phyloP scores from a whole-genome alignment of 1,140 invertebrate species.

The Bombus fervidus region DNA sequence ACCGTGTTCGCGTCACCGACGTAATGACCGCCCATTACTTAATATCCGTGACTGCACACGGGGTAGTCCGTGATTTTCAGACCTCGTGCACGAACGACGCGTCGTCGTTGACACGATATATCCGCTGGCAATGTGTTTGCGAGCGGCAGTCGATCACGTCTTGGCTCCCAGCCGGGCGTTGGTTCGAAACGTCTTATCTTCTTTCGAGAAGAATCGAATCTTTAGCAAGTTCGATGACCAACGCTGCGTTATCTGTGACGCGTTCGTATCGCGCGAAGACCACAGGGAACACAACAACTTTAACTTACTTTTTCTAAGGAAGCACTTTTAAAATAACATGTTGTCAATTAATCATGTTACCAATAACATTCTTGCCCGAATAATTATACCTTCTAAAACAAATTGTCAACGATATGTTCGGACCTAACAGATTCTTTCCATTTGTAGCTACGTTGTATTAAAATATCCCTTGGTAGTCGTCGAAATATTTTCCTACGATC shows the following conservation, averaged over 20 bases:
- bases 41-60: slow-evolving; percentile 53
- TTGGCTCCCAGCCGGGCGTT: background rate
- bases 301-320: too few species aligned
- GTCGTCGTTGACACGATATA: too few species aligned
- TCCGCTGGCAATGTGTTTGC: background rate
- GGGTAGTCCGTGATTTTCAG: slow-evolving; percentile 55
- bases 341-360: too few species aligned
- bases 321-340: too few species aligned
- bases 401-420: background rate
- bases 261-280: background rate
- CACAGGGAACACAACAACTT: too few species aligned
- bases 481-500: too few species aligned
- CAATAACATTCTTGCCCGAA: too few species aligned
- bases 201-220: too few species aligned
- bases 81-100: slow-evolving; percentile 7
- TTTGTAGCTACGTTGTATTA: too few species aligned
- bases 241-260: background rate
- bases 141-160: slow-evolving; percentile 39
- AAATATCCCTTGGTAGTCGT: too few species aligned
- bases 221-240: background rate
- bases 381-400: too few species aligned
- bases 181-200: background rate
- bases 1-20: slow-evolving; percentile 62
- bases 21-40: slow-evolving; percentile 73
- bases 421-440: background rate